A percentile compares a stretch with the other conserved stretches of the same genome.
Evolutionary conservation across 2,888 invertebrate species (phyloP).

Genomic region (Boloria euphrosyne): DNA sequence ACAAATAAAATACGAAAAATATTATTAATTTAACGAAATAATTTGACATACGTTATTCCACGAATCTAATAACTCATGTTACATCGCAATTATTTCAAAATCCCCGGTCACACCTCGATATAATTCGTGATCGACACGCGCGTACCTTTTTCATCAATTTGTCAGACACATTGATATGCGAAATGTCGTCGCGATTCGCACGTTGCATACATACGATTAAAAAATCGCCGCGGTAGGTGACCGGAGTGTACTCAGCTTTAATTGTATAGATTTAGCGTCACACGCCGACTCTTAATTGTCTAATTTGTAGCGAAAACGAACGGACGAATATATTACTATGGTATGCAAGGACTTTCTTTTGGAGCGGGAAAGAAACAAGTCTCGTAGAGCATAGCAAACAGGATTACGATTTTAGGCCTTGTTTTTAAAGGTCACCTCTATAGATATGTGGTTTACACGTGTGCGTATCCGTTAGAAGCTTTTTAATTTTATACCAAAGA

Average conservation of each 20-base stretch:
- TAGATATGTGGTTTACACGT: constrained; percentile 18
- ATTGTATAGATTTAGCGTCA: constrained; percentile 77
- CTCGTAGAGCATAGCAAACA: constrained; percentile 68
- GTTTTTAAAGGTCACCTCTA: constrained; percentile 44
- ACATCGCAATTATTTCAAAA: constrained; percentile 54
- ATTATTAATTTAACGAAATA: background rate
- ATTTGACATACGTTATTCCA: constrained; percentile 20
- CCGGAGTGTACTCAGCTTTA: constrained; percentile 74
- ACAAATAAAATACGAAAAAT: background rate
- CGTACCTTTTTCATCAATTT: constrained; percentile 73
- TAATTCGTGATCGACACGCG: constrained; percentile 62
- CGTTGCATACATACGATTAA: constrained; percentile 80
- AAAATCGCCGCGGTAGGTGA: constrained; percentile 80
- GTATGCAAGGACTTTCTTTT: constrained; percentile 80
- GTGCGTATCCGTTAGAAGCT: constrained; percentile 47
- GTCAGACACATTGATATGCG: constrained; percentile 77
- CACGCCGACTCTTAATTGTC: constrained; percentile 77
- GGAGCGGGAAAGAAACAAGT: constrained; percentile 67
- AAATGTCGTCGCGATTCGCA: constrained; percentile 72
- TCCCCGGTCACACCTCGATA: constrained; percentile 52
- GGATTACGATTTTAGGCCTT: constrained; percentile 53
- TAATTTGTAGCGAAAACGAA: constrained; percentile 80
- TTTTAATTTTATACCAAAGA: constrained; percentile 50
- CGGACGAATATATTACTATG: constrained; percentile 73
- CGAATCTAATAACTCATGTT: constrained; percentile 30